Evolutionary conservation across 2,888 invertebrate genomes (phyloP).

Genomic region (Dermolepida albohirtum): DNA sequence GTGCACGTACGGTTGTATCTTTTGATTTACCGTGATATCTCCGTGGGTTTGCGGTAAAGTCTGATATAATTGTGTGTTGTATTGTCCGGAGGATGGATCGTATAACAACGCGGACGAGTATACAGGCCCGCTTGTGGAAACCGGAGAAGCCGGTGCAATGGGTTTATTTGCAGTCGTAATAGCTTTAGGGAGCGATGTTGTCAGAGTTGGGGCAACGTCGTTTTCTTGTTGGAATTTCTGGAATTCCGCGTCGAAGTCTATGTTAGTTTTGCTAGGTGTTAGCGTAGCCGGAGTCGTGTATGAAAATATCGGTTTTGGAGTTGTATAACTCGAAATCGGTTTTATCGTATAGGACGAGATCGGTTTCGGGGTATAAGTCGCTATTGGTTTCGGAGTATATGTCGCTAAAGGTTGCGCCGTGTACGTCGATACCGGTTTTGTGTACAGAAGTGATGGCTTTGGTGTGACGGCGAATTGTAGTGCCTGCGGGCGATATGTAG

Average conservation of each 20-base stretch:
- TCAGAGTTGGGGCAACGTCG: constrained; percentile 69
- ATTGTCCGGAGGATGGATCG: constrained; percentile 81
- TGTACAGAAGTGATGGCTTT: constrained; percentile 61
- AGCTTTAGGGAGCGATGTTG: constrained; percentile 57
- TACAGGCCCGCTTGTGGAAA: constrained; percentile 68
- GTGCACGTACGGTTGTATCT: constrained; percentile 80
- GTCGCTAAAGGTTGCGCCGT: constrained; percentile 49
- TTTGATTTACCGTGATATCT: constrained; percentile 78
- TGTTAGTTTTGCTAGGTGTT: constrained; percentile 44
- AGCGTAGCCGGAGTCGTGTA: constrained; percentile 56
- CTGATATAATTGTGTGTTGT: constrained; percentile 83
- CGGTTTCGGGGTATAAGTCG: constrained; percentile 62
- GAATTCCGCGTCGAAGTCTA: constrained; percentile 81
- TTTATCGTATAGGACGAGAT: constrained; percentile 56
- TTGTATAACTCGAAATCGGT: constrained; percentile 55
- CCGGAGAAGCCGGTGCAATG: constrained; percentile 51
- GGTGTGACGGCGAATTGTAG: constrained; percentile 72
- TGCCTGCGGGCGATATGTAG: constrained; percentile 74
- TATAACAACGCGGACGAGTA: constrained; percentile 83
- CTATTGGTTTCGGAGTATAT: constrained; percentile 62
- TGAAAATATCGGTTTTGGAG: constrained; percentile 62
- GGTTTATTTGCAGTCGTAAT: constrained; percentile 61
- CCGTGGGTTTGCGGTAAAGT: constrained; percentile 79
- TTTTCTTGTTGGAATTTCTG: constrained; percentile 79
- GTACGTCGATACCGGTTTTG: constrained; percentile 47